Evolutionary conservation across 2,888 invertebrate genomes (phyloP).

Genomic region (Bhutanitis thaidina): DNA sequence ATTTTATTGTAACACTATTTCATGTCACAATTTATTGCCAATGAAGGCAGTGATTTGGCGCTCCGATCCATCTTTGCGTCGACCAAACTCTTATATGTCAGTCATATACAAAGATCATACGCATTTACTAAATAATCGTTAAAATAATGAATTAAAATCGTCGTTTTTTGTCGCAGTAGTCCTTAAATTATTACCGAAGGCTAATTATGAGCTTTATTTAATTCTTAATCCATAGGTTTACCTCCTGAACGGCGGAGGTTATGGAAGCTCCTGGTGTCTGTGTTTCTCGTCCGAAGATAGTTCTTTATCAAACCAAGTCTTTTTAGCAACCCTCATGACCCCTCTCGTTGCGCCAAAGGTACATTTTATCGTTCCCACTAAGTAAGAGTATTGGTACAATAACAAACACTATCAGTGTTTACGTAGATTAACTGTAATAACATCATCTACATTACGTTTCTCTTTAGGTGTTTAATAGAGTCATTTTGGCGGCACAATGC

Average conservation of each 20-base stretch:
- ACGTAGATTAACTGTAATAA: constrained; percentile 48
- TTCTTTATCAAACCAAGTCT: constrained; percentile 52
- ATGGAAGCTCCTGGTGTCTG: constrained; percentile 66
- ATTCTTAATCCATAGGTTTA: constrained; percentile 61
- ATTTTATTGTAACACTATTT: constrained; percentile 35
- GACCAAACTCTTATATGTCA: constrained; percentile 73
- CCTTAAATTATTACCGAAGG: constrained; percentile 34
- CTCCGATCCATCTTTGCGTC: constrained; percentile 58
- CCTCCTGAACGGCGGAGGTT: constrained; percentile 68
- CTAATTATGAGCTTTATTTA: constrained; percentile 39
- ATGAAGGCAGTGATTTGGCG: constrained; percentile 53
- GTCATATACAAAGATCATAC: constrained; percentile 78
- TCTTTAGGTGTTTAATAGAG: constrained; percentile 27
- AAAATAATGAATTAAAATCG: constrained; percentile 70
- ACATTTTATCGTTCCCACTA: constrained; percentile 40
- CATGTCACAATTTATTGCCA: constrained; percentile 25
- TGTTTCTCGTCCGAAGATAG: constrained; percentile 66
- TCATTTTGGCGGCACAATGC: constrained; percentile 24
- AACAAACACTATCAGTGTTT: constrained; percentile 64
- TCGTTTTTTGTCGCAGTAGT: constrained; percentile 44
- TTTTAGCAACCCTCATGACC: constrained; percentile 70
- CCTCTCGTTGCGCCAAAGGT: constrained; percentile 64
- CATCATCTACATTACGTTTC: constrained; percentile 32
- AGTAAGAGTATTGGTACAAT: constrained; percentile 42
- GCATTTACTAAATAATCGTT: constrained; percentile 58